Evolutionary conservation across 1,140 invertebrate genomes (phyloP).

Genomic region (Maniola jurtina): DNA sequence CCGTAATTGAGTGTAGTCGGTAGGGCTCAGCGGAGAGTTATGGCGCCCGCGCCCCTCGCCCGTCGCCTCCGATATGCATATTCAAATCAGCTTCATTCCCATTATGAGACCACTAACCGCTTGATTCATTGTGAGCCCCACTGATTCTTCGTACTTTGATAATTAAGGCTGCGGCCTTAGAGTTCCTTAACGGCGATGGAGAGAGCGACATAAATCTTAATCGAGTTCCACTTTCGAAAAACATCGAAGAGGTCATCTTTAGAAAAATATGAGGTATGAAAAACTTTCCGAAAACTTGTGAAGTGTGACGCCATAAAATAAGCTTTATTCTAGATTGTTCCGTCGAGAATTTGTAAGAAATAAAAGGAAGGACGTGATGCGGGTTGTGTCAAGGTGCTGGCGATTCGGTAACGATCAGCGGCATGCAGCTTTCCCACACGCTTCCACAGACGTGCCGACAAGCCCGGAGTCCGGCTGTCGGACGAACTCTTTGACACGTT

Average conservation of each 20-base stretch:
- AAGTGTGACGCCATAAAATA: background rate
- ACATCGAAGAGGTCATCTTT: too few relatives aligned
- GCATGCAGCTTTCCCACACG: background rate
- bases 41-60: conserved; percentile 9
- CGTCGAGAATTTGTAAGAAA: background rate
- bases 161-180: background rate
- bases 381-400: background rate
- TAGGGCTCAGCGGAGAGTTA: conserved; percentile 25
- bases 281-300: too few relatives aligned
- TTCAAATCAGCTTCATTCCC: conserved; percentile 17
- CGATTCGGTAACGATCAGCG: background rate
- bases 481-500: too few relatives aligned
- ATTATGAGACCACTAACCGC: background rate
- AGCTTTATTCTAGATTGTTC: background rate
- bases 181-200: background rate
- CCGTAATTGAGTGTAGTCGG: conserved; percentile 26
- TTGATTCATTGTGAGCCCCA: background rate
- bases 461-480: background rate
- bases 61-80: conserved; percentile 9
- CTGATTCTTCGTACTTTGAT: background rate
- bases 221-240: too few relatives aligned
- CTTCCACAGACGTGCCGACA: background rate
- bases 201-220: too few relatives aligned
- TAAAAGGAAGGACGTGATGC: background rate
- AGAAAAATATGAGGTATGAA: too few relatives aligned